Evolutionary conservation across 1,140 invertebrate genomes (phyloP).

Genomic region (Pogonomyrmex californicus): DNA sequence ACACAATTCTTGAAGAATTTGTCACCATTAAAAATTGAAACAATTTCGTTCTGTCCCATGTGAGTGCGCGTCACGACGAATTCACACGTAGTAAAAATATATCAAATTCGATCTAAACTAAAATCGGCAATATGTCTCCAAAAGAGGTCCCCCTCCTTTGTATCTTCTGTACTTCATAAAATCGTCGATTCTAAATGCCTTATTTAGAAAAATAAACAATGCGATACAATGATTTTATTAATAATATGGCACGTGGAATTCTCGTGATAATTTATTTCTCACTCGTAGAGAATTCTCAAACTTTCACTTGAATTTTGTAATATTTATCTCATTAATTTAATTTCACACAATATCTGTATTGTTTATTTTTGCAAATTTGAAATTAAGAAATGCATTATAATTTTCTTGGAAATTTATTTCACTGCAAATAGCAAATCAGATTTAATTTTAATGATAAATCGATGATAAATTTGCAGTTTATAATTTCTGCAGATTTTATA

Average conservation of each 20-base stretch:
- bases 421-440: neutral
- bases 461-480: neutral
- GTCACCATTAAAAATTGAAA: slow-evolving; percentile 37
- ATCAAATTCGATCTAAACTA: slow-evolving; percentile 32
- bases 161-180: slow-evolving; percentile 2
- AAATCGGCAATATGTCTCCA: neutral
- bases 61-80: neutral
- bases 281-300: neutral
- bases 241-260: neutral
- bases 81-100: slow-evolving; percentile 48
- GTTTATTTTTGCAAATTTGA: neutral
- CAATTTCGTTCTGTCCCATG: slow-evolving; percentile 5
- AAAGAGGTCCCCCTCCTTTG: neutral
- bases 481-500: neutral
- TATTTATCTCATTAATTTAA: neutral
- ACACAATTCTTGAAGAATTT: slow-evolving; percentile 26
- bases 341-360: neutral
- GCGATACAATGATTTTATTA: neutral
- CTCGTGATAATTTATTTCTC: neutral
- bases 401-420: neutral
- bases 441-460: neutral
- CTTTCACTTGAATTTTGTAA: neutral
- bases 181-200: neutral
- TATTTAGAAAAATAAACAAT: neutral
- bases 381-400: slow-evolving; percentile 2